Conservation (phyloP, 30 jellyfish, hydroid and myxozoan species). For the Cassiopea xamachana region DNA sequence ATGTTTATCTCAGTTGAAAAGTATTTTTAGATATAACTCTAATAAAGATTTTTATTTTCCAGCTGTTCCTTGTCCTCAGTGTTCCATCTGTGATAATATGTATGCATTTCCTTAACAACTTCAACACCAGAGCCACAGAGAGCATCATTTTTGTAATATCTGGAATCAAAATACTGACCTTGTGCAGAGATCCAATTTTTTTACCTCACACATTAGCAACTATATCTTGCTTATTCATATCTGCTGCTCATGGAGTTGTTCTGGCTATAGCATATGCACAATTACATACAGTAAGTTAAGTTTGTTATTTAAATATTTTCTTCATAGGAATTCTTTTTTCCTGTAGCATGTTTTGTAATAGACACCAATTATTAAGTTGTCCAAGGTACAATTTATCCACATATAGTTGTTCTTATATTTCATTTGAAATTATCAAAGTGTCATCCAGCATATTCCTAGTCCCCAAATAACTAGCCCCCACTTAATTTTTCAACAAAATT, state of each 20-base stretch:
- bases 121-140: slow-evolving; percentile 9
- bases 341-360: too few species aligned
- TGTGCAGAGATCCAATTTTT: slow-evolving; percentile 26
- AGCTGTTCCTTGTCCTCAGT: slow-evolving; percentile 36
- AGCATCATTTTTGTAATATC: not conserved
- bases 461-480: too few species aligned
- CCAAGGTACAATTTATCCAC: too few species aligned
- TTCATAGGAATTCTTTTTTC: too few species aligned
- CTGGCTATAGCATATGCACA: not conserved
- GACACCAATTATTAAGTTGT: too few species aligned
- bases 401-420: too few species aligned
- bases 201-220: slow-evolving; percentile 5
- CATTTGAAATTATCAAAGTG: too few species aligned
- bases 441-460: too few species aligned
- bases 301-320: too few species aligned
- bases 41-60: not conserved
- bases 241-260: slow-evolving; percentile 5
- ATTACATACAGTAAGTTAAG: slow-evolving; percentile 23
- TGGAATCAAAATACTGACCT: slow-evolving; percentile 26
- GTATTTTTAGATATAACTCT: too few species aligned
- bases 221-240: not conserved
- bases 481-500: too few species aligned
- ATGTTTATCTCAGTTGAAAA: too few species aligned
- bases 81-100: slow-evolving; percentile 47
- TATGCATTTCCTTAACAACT: not conserved